These are phyloP conservation scores for Trialeurodes vaporariorum DNA, from an alignment of 1,140 invertebrate species.

Conservation along the genomic window DNA sequence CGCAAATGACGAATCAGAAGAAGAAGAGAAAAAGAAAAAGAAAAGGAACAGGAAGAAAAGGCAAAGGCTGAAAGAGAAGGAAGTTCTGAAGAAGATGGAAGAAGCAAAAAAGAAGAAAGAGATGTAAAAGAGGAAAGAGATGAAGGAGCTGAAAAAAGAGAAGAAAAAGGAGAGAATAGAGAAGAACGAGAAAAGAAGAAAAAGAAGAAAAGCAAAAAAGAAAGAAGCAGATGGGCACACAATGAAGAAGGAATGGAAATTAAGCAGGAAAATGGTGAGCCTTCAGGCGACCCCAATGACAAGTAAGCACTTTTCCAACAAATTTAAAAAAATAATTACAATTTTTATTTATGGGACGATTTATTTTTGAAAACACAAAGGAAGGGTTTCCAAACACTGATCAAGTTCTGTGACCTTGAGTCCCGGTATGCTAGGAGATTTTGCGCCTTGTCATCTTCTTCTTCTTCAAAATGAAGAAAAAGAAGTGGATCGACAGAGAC, in stretches of 20 bases:
- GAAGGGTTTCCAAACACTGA: no score
- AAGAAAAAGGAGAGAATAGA: neutral
- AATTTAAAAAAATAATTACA: neutral
- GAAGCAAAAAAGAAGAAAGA: neutral
- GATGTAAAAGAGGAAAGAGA: neutral
- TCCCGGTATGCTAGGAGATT: no score
- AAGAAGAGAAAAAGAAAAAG: neutral
- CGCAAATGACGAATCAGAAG: neutral
- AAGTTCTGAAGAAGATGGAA: neutral
- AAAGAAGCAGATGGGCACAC: neutral
- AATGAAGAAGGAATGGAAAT: neutral
- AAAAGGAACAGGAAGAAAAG: no score
- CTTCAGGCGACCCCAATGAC: neutral
- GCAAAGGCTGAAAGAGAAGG: no score
- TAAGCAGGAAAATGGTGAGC: neutral
- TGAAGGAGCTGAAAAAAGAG: neutral
- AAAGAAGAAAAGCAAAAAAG: neutral
- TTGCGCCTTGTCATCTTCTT: neutral
- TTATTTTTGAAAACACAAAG: neutral
- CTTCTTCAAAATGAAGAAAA: neutral
- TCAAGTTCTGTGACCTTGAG: no score
- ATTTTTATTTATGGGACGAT: neutral
- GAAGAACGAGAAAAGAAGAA: neutral
- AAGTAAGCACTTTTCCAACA: neutral
- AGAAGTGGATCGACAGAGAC: neutral